phyloP scores from a whole-genome alignment of 2,888 invertebrate genomes.

The Drosophila anomelani region DNA sequence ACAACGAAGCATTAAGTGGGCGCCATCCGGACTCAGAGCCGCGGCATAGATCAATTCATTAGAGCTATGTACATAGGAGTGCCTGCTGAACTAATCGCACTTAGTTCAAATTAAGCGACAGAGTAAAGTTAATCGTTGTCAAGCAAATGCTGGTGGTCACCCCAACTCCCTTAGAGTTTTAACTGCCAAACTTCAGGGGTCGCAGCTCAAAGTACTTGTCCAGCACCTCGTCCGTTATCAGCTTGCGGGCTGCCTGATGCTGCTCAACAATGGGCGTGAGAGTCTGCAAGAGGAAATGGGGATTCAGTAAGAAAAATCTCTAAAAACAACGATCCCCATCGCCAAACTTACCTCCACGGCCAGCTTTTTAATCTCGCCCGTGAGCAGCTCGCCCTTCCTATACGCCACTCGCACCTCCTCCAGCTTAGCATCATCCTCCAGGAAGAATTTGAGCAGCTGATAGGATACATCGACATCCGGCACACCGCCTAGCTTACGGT shows the following conservation, averaged over 20 bases:
- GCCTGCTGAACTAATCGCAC: constrained; percentile 15
- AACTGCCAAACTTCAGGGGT: constrained; percentile 87
- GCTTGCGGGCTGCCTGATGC: constrained; percentile 92
- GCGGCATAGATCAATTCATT: constrained; percentile 47
- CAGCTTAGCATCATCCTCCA: constrained; percentile 95
- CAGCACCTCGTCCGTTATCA: constrained; percentile 94
- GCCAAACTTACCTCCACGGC: constrained; percentile 88
- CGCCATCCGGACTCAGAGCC: constrained; percentile 55
- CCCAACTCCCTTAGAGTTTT: constrained; percentile 27
- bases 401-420: constrained; percentile 87
- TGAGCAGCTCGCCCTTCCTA: constrained; percentile 91
- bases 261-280: constrained; percentile 91
- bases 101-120: constrained; percentile 30
- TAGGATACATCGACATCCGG: constrained; percentile 97
- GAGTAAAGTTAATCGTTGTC: constrained; percentile 30
- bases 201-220: constrained; percentile 94
- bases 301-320: neutral
- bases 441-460: constrained; percentile 97
- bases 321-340: neutral
- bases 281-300: constrained; percentile 77
- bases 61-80: constrained; percentile 37
- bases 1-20: constrained; percentile 47
- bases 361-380: constrained; percentile 97
- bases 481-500: constrained; percentile 95
- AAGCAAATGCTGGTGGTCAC: constrained; percentile 19